A percentile compares a stretch with the other conserved stretches of the same genome.
Conservation (phyloP, 2,888 invertebrate species). For the Brachylomia viminalis region DNA sequence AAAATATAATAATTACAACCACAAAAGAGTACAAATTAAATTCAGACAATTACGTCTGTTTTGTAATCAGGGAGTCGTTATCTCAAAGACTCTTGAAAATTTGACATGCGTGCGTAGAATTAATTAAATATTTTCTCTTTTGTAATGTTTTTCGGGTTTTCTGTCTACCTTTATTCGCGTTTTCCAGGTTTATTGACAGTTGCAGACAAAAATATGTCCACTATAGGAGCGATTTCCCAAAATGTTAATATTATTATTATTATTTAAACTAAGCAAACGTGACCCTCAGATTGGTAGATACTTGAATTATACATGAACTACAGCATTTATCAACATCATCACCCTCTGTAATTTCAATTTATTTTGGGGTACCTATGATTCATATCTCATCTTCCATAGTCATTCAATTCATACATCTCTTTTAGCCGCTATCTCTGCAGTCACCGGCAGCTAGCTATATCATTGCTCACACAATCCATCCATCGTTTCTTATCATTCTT, state of each 20-base stretch:
- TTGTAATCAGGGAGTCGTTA: slow-evolving; percentile 45
- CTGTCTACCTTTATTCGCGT: background rate
- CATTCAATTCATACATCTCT: no score
- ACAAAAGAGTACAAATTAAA: slow-evolving; percentile 38
- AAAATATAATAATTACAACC: slow-evolving; percentile 11
- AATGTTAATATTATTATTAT: no score
- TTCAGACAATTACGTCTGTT: slow-evolving; percentile 39
- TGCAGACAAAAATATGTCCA: background rate
- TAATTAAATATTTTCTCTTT: slow-evolving; percentile 43
- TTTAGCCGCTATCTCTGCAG: background rate
- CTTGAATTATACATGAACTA: background rate
- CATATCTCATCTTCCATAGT: background rate
- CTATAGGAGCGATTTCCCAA: background rate
- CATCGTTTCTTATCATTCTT: background rate
- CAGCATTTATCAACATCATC: background rate
- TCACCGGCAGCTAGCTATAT: background rate
- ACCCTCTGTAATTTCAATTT: background rate
- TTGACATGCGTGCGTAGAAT: slow-evolving; percentile 51
- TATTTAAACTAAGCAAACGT: background rate
- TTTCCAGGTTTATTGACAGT: background rate
- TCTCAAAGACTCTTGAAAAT: slow-evolving; percentile 48
- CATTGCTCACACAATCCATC: background rate
- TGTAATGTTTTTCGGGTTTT: slow-evolving; percentile 18
- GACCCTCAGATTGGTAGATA: background rate
- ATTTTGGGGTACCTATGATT: background rate